phyloP scores from a whole-genome alignment of 2,888 invertebrate genomes.

The Melanchra persicariae region DNA sequence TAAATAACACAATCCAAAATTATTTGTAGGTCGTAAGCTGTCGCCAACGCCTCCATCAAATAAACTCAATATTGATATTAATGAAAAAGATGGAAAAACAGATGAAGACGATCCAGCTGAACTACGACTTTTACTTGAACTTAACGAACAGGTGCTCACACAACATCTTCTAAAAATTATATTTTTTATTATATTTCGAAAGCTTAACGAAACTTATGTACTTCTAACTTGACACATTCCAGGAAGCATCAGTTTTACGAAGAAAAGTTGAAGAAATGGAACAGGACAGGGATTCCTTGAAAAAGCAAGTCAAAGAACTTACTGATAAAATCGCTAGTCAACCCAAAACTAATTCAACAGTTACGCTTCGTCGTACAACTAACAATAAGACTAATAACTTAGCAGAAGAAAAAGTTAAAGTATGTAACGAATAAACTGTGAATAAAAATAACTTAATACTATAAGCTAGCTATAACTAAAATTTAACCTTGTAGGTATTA shows the following conservation, averaged over 20 bases:
- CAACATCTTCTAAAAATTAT: slow-evolving; percentile 8
- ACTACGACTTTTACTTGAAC: slow-evolving; percentile 95
- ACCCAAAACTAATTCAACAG: slow-evolving; percentile 80
- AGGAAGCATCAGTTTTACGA: slow-evolving; percentile 95
- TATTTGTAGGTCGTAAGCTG: slow-evolving; percentile 91
- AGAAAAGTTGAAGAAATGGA: slow-evolving; percentile 96
- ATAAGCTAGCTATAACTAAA: slow-evolving; percentile 12
- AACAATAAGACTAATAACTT: slow-evolving; percentile 86
- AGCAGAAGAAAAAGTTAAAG: slow-evolving; percentile 93
- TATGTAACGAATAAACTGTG: slow-evolving; percentile 67
- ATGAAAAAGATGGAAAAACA: slow-evolving; percentile 94
- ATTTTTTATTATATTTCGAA: neutral
- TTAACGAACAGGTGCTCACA: slow-evolving; percentile 94
- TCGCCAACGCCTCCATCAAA: slow-evolving; percentile 93
- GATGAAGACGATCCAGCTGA: slow-evolving; percentile 96
- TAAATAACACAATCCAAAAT: slow-evolving; percentile 45
- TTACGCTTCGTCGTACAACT: slow-evolving; percentile 78
- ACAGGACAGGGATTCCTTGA: slow-evolving; percentile 93
- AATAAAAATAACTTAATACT: neutral
- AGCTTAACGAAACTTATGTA: neutral
- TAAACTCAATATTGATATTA: slow-evolving; percentile 92
- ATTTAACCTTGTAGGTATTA: slow-evolving; percentile 84
- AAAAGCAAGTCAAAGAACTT: slow-evolving; percentile 94
- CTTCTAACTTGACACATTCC: slow-evolving; percentile 50
- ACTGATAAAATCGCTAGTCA: slow-evolving; percentile 92